A percentile compares a stretch with the other conserved stretches of the same genome.
These are phyloP conservation scores for Elysia chlorotica DNA, from an alignment of 1,140 invertebrate genomes.

Conservation along the genomic window DNA sequence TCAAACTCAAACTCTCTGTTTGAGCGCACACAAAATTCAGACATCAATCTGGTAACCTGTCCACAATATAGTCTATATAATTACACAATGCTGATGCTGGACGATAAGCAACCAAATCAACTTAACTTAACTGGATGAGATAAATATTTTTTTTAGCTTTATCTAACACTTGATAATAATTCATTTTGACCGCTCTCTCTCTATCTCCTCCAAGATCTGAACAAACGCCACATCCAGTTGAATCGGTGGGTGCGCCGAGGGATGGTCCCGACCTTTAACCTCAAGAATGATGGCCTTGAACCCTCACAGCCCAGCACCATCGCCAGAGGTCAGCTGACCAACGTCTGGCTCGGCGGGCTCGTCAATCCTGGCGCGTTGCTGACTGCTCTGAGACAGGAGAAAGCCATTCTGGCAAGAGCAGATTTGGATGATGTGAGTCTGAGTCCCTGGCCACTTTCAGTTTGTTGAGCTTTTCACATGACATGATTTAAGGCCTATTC, in stretches of 20 bases:
- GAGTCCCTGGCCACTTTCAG: no score
- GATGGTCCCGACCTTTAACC: conserved; percentile 53
- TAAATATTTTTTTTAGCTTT: neutral
- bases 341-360: conserved; percentile 57
- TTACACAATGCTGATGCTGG: no score
- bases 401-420: conserved; percentile 46
- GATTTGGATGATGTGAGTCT: conserved; percentile 36
- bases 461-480: no score
- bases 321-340: conserved; percentile 43
- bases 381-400: conserved; percentile 53
- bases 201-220: conserved; percentile 52
- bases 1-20: no score
- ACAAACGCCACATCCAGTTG: conserved; percentile 49
- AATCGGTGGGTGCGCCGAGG: conserved; percentile 48
- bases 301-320: conserved; percentile 39
- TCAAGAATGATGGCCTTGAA: conserved; percentile 25
- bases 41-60: neutral
- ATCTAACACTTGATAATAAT: neutral
- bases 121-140: neutral
- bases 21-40: no score
- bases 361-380: conserved; percentile 56
- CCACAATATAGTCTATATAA: no score
- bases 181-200: neutral
- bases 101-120: no score
- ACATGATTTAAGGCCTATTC: no score